phyloP scores from a whole-genome alignment of 2,797 vertebrate species.

The Ceyx erithaca region DNA sequence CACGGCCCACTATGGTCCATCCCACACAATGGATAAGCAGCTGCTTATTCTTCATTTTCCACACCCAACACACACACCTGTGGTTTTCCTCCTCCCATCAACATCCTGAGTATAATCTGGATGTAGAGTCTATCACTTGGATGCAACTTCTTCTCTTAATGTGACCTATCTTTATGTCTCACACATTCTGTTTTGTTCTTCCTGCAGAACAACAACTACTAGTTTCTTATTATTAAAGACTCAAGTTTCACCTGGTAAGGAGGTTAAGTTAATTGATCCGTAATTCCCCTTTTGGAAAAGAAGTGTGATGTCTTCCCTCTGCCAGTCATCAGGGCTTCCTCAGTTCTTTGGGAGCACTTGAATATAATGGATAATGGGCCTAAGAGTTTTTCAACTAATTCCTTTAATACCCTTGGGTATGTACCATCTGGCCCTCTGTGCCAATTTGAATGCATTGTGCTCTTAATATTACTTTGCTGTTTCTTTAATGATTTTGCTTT shows the following conservation, averaged over 20 bases:
- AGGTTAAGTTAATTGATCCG: slow-evolving; percentile 50
- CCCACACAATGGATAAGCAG: slow-evolving; percentile 25
- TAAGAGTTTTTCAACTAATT: slow-evolving; percentile 73
- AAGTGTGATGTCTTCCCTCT: background rate
- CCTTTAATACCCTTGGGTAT: slow-evolving; percentile 67
- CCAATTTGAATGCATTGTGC: slow-evolving; percentile 1
- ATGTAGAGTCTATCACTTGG: background rate
- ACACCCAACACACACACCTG: background rate
- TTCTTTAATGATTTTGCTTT: slow-evolving; percentile 49
- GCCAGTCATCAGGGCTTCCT: slow-evolving; percentile 35
- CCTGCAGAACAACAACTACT: background rate
- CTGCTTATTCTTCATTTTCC: slow-evolving; percentile 20
- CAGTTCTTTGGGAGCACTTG: slow-evolving; percentile 54
- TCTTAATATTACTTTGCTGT: slow-evolving; percentile 41
- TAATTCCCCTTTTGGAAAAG: slow-evolving; percentile 44
- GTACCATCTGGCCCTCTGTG: slow-evolving; percentile 65
- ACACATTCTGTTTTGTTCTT: background rate
- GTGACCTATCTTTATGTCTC: background rate
- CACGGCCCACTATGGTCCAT: background rate
- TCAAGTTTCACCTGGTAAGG: slow-evolving; percentile 15
- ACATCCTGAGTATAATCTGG: background rate
- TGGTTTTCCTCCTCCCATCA: slow-evolving; percentile 40
- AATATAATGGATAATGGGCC: slow-evolving; percentile 69
- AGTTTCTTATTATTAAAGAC: slow-evolving; percentile 28
- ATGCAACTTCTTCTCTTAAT: background rate